A percentile compares a stretch with the other conserved stretches of the same genome.
Evolutionary conservation across 2,888 invertebrate genomes (phyloP).

Genomic region (Octodonta nipae): DNA sequence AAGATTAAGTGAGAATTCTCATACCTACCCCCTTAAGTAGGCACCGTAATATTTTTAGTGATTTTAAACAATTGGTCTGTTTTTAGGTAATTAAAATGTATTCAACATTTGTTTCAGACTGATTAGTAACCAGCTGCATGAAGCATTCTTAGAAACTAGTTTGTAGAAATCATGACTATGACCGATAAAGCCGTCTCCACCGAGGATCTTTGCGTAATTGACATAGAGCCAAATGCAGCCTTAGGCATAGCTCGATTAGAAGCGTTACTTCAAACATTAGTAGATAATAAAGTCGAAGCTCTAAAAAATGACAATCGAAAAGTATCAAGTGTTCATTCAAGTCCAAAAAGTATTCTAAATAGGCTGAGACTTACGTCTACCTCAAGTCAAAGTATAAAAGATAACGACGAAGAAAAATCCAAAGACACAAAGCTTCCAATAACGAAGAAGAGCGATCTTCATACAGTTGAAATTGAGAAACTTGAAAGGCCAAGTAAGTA

Average conservation of each 20-base stretch:
- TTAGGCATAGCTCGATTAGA: conserved; percentile 51
- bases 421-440: conserved; percentile 14
- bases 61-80: too few species aligned
- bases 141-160: too few species aligned
- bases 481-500: conserved; percentile 15
- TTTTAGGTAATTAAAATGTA: too few species aligned
- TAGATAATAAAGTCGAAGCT: conserved; percentile 57
- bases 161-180: conserved; percentile 20
- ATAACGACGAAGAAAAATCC: conserved; percentile 10
- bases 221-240: conserved; percentile 12
- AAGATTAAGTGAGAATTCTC: too few species aligned
- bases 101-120: too few species aligned
- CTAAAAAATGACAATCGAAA: conserved; percentile 38
- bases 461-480: conserved; percentile 11
- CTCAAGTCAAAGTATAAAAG: conserved; percentile 12
- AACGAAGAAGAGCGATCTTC: conserved; percentile 4
- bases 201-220: conserved; percentile 38
- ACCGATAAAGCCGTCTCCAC: conserved; percentile 62
- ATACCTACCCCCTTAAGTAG: too few species aligned
- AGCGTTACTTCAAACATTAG: conserved; percentile 55
- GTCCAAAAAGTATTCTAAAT: conserved; percentile 31
- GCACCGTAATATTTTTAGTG: too few species aligned
- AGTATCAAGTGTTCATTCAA: conserved; percentile 29
- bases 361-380: conserved; percentile 23
- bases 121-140: too few species aligned